Evolutionary conservation across 1,140 invertebrate species (phyloP).

Genomic region (Dendrolimus punctatus): DNA sequence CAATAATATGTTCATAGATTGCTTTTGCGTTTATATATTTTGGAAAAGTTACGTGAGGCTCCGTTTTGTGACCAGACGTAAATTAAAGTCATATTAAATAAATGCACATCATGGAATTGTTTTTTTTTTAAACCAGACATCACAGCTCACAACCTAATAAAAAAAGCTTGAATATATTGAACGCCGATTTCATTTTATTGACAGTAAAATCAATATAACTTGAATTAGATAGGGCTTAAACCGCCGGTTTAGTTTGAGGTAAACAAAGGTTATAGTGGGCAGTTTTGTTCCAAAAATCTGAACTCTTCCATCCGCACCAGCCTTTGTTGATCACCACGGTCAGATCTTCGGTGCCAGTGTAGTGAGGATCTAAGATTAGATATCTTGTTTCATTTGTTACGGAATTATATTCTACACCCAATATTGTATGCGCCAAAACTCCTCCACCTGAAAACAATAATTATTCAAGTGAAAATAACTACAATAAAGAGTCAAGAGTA

Average conservation of each 20-base stretch:
- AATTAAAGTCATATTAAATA: no score
- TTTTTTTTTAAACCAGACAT: no score
- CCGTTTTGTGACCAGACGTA: no score
- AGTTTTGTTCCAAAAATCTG: constrained; percentile 92
- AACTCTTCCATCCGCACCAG: constrained; percentile 95
- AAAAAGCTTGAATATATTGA: no score
- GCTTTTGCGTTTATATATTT: no score
- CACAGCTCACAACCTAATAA: no score
- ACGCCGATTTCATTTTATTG: not conserved
- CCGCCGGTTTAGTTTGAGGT: constrained; percentile 76
- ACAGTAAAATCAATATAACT: not conserved
- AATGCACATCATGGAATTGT: no score
- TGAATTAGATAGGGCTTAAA: constrained; percentile 27
- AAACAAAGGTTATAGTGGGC: constrained; percentile 97
- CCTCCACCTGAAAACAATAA: constrained; percentile 84
- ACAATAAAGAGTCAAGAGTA: not conserved
- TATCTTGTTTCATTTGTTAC: constrained; percentile 86
- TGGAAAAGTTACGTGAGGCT: no score
- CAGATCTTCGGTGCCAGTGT: constrained; percentile 88
- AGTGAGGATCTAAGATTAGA: constrained; percentile 98
- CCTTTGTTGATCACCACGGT: constrained; percentile 83
- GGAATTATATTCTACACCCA: constrained; percentile 93
- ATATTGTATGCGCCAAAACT: constrained; percentile 96
- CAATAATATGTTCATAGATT: no score
- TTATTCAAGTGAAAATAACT: not conserved